Percentiles rank a stretch among this genome's conserved stretches.
Conservation (phyloP, 2,113 vertebrate species). For the Anarrhichthys ocellatus region DNA sequence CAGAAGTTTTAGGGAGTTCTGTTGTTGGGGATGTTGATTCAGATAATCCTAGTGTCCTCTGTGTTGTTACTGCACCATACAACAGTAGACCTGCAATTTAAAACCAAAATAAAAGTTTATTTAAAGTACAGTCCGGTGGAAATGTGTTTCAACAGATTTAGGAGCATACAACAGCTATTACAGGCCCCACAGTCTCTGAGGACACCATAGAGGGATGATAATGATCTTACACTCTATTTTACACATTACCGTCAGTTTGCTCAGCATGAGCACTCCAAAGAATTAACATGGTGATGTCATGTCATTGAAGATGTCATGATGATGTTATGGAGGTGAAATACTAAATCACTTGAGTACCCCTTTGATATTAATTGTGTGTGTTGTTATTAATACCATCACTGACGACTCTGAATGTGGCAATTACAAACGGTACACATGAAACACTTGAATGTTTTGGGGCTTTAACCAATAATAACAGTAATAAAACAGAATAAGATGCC, state of each 20-base stretch:
- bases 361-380: neutral
- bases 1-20: neutral
- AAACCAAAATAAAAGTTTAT: neutral
- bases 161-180: neutral
- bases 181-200: neutral
- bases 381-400: too few species aligned
- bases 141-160: neutral
- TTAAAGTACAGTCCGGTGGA: neutral
- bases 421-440: neutral
- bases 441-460: neutral
- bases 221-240: neutral
- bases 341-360: neutral
- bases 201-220: neutral
- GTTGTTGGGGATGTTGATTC: neutral
- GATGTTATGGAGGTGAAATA: neutral
- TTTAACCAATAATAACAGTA: neutral
- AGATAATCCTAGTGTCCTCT: too few species aligned
- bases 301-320: neutral
- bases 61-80: neutral
- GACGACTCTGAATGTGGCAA: too few species aligned
- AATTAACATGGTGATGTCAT: neutral
- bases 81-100: conserved; percentile 54
- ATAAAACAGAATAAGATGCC: neutral
- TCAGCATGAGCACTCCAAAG: neutral
- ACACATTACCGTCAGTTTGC: neutral